Conservation (phyloP, 2,113 vertebrate species). For the Burhinus oedicnemus region DNA sequence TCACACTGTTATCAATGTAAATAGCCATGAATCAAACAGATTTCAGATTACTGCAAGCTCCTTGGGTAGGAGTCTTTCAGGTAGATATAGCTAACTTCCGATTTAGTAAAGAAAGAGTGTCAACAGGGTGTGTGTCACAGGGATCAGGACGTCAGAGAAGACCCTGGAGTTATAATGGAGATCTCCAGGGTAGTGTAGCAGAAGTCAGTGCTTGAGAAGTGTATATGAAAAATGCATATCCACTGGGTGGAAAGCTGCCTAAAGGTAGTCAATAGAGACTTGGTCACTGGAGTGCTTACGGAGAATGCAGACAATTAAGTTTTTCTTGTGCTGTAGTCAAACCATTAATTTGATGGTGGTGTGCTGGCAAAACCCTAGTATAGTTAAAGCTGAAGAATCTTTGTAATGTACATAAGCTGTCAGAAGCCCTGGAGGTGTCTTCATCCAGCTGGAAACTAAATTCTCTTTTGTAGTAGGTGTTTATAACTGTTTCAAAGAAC, state of each 20-base stretch:
- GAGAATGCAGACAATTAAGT: not conserved
- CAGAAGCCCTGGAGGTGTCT: not conserved
- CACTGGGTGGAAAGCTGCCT: not conserved
- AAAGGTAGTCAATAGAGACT: not conserved
- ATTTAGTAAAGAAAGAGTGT: not conserved
- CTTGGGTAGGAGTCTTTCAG: not conserved
- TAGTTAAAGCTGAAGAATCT: not conserved
- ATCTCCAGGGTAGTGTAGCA: not conserved
- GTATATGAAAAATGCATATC: not conserved
- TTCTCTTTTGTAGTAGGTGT: not conserved
- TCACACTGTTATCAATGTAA: rapidly evolving
- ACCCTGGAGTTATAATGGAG: not conserved
- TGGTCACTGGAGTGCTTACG: rapidly evolving
- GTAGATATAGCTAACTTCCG: rapidly evolving
- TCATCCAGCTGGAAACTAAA: not conserved
- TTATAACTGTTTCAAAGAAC: not conserved
- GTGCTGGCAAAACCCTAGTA: not conserved
- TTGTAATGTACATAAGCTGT: not conserved
- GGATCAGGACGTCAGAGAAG: rapidly evolving
- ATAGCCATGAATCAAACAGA: not conserved
- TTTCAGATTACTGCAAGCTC: not conserved
- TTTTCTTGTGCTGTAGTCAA: not conserved
- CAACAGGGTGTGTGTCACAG: not conserved
- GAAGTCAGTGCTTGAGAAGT: not conserved
- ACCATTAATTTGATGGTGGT: not conserved